These are phyloP conservation scores for Streblospio benedicti DNA, from an alignment of 1,140 invertebrate species.

Conservation along the genomic window DNA sequence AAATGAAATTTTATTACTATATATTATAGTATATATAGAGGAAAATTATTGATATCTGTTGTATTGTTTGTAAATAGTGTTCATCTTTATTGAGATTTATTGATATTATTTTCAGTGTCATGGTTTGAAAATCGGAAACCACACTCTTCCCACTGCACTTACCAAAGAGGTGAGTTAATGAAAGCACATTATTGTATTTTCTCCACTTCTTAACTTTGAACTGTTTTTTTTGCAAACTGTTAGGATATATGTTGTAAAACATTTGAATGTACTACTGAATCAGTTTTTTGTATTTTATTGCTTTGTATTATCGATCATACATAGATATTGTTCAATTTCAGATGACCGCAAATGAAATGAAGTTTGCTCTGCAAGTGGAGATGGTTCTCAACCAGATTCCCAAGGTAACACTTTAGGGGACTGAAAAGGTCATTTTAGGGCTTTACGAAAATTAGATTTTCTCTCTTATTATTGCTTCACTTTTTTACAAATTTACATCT, in stretches of 20 bases:
- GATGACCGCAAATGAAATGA: constrained; percentile 97
- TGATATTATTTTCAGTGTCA: constrained; percentile 62
- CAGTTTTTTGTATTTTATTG: no score
- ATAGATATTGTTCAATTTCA: constrained; percentile 13
- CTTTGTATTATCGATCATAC: no score
- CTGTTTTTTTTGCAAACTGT: background rate
- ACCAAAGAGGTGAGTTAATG: constrained; percentile 66
- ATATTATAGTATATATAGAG: no score
- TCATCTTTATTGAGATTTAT: background rate
- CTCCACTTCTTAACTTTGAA: background rate
- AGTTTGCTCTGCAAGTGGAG: constrained; percentile 96
- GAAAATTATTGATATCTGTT: no score
- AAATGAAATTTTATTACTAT: no score
- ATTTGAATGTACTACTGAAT: no score
- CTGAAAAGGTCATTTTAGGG: no score
- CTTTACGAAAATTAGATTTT: no score
- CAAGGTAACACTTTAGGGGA: no score
- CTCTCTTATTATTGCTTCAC: no score
- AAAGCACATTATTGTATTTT: background rate
- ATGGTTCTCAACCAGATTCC: constrained; percentile 94
- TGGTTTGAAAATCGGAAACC: constrained; percentile 80
- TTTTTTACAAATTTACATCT: no score
- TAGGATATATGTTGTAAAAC: no score
- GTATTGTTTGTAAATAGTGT: background rate
- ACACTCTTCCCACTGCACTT: constrained; percentile 75